Evolutionary conservation across 2,113 vertebrate species (phyloP).

Genomic region (Casuarius casuarius): DNA sequence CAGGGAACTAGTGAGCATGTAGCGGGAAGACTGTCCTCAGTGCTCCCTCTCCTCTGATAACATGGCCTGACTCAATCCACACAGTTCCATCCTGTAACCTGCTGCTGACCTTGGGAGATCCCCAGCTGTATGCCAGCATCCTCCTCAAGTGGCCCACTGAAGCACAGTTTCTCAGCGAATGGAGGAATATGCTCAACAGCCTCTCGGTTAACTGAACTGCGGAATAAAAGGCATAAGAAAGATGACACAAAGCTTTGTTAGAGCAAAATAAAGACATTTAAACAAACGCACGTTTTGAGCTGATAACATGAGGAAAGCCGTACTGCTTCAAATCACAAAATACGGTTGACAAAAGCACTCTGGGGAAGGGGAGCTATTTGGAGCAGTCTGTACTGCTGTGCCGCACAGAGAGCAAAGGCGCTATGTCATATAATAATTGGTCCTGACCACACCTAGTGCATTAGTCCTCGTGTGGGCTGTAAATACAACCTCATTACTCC

Average conservation of each 20-base stretch:
- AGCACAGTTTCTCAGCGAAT: not conserved
- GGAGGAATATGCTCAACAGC: not conserved
- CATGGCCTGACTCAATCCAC: not conserved
- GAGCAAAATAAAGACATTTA: not conserved
- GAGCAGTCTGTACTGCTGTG: not conserved
- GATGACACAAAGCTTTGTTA: not conserved
- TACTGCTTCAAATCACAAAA: not conserved
- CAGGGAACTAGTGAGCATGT: not conserved
- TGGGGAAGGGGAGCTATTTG: not conserved
- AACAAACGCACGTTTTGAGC: not conserved
- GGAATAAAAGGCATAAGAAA: not conserved
- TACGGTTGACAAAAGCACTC: not conserved
- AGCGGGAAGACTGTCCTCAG: not conserved
- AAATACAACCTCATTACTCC: conserved; percentile 44
- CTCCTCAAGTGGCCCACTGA: fast-evolving
- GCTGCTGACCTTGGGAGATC: not conserved
- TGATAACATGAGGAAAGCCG: not conserved
- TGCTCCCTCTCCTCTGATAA: fast-evolving
- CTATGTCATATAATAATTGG: conserved; percentile 58
- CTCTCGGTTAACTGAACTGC: not conserved
- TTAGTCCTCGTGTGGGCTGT: conserved; percentile 71
- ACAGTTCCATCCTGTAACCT: not conserved
- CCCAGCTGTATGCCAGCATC: not conserved
- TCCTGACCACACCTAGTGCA: conserved; percentile 88
- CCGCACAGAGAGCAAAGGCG: conserved; percentile 34